Percentiles rank a stretch among this genome's conserved stretches.
phyloP scores from a whole-genome alignment of 2,113 vertebrate genomes.

The Mobula birostris region DNA sequence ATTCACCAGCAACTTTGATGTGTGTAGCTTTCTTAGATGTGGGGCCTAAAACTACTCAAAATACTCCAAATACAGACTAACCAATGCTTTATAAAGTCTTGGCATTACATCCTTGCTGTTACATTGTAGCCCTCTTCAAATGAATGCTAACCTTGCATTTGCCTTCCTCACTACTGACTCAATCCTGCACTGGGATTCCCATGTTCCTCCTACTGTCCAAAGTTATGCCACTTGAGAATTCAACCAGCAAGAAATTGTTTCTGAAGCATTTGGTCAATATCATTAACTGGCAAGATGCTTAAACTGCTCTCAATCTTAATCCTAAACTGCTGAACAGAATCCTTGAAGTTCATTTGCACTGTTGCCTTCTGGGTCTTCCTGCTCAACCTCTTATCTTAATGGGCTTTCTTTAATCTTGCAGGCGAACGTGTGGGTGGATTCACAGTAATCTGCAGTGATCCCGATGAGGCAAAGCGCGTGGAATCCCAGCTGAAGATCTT shows the following conservation, averaged over 20 bases:
- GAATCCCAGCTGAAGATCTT: slow-evolving; percentile 96
- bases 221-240: background rate
- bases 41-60: too few species aligned
- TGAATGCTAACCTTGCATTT: too few species aligned
- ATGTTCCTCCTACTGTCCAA: background rate
- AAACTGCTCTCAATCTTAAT: background rate
- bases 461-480: slow-evolving; percentile 84
- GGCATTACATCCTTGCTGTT: too few species aligned
- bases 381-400: background rate
- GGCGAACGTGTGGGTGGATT: slow-evolving; percentile 94
- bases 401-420: slow-evolving; percentile 44
- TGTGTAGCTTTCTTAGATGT: too few species aligned
- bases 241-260: background rate
- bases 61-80: too few species aligned
- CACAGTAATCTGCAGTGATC: slow-evolving; percentile 76
- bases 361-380: background rate
- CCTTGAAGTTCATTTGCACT: too few species aligned
- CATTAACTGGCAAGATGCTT: background rate
- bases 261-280: background rate
- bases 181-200: too few species aligned
- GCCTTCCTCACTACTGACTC: too few species aligned
- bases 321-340: background rate
- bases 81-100: too few species aligned
- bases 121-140: too few species aligned
- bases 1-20: too few species aligned